Percentiles rank a stretch among this genome's conserved stretches.
Conservation (phyloP, 2,113 vertebrate species). For the Gambusia affinis region DNA sequence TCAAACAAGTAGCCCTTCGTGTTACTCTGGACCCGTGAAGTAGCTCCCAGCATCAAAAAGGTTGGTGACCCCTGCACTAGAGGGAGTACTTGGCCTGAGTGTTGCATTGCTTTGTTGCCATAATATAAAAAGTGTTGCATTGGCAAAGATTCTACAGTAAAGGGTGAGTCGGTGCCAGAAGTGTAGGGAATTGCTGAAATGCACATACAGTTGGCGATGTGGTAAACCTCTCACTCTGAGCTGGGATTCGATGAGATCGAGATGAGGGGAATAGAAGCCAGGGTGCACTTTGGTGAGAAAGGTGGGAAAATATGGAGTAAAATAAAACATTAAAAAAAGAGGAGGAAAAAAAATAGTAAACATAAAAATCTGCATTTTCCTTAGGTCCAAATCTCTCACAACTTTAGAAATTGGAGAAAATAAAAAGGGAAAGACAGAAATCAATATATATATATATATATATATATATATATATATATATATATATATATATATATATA, state of each 20-base stretch:
- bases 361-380: conserved; percentile 28
- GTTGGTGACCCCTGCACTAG: conserved; percentile 6
- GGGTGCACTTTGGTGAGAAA: conserved; percentile 6
- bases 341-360: conserved; percentile 27
- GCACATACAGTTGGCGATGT: conserved; percentile 49
- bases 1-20: too few species aligned
- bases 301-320: conserved; percentile 11
- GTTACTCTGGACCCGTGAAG: too few species aligned
- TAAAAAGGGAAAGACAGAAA: conserved; percentile 46
- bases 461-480: too few species aligned
- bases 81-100: conserved; percentile 52
- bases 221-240: conserved; percentile 13
- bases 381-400: conserved; percentile 35
- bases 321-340: neutral
- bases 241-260: neutral
- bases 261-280: conserved; percentile 39
- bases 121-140: conserved; percentile 49
- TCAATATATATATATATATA: conserved; percentile 48
- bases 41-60: too few species aligned
- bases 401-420: conserved; percentile 55
- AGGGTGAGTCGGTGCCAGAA: conserved; percentile 31
- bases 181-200: conserved; percentile 33
- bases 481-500: too few species aligned
- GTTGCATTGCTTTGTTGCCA: conserved; percentile 72
- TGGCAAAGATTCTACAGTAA: conserved; percentile 24